Conservation (phyloP, 2,797 vertebrate species). For the Sebastes miniatus region DNA sequence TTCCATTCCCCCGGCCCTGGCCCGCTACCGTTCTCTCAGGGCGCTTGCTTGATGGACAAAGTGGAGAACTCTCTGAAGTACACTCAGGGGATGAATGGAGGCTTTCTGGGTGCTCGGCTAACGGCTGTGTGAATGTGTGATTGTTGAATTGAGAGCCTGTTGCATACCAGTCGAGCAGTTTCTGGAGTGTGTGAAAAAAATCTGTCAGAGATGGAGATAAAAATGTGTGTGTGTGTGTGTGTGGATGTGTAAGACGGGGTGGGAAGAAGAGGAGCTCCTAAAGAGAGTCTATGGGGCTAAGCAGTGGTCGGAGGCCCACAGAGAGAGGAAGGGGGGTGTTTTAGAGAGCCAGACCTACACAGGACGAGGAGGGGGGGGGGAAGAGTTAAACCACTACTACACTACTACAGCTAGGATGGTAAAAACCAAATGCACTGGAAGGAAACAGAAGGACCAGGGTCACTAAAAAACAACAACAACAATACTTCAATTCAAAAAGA, state of each 20-base stretch:
- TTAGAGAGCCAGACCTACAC: conserved; percentile 56
- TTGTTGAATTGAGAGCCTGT: conserved; percentile 51
- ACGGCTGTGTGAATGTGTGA: conserved; percentile 34
- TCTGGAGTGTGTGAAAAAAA: conserved; percentile 52
- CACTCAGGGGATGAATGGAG: conserved; percentile 67
- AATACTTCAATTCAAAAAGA: conserved; percentile 30
- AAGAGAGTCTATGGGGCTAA: conserved; percentile 44
- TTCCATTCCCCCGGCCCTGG: conserved; percentile 26
- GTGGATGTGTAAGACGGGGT: conserved; percentile 24
- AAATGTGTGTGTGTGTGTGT: conserved; percentile 12
- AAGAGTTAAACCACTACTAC: conserved; percentile 43
- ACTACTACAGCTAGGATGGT: conserved; percentile 47
- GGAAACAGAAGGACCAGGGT: conserved; percentile 44
- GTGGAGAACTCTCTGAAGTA: conserved; percentile 65
- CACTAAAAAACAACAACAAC: conserved; percentile 48
- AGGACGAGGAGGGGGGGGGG: conserved; percentile 15
- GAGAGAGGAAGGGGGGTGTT: conserved; percentile 34
- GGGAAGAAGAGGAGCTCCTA: conserved; percentile 44
- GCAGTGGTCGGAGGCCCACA: conserved; percentile 42
- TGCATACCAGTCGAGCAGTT: conserved; percentile 49
- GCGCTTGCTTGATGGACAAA: conserved; percentile 56
- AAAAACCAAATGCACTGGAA: conserved; percentile 50
- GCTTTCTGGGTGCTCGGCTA: conserved; percentile 63
- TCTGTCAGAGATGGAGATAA: conserved; percentile 36
- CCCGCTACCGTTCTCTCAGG: conserved; percentile 47